Base-by-base conservation (phyloP, 2,888 invertebrate species). In the Drosophila leonis region DNA sequence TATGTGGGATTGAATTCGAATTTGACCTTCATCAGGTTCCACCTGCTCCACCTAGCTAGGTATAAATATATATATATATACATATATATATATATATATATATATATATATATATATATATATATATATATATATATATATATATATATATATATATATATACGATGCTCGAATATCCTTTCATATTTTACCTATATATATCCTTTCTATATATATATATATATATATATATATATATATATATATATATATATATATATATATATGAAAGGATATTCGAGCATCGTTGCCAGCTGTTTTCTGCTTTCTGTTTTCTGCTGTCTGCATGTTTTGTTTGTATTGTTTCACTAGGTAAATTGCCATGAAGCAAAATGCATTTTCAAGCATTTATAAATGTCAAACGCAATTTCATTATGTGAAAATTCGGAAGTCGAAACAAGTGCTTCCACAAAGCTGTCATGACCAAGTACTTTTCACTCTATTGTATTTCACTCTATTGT, bases 281-380 rank as follows among this genome's bases (percentile, higher is more conserved):
- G 2, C 9, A 5, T 41, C 55, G 24, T 12, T 52, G 27, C 8
- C 7, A 15, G 18, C 48, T 29, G 29, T 5, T 27, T 15, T 46
- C 4, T 44, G 12, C 2, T 13, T 4, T 13, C 4, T 13, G 24
- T 15, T 15, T 13, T 15, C 46, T 20, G 42, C 6, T 13, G 13
- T 24, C 44, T 27, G n/a, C 10, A 8, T 27, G n/a, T 31, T 56
- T 7, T 41, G n/a, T n/a, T n/a, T n/a, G n/a, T 20, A 35, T 62
- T 35, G 18, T 18, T 56, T 6, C 15, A 39, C n/a, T 48, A 48
- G 29, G 48, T 48, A 48, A 48, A n/a, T 29, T n/a, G n/a, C 41
- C 10, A 60, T 65, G 67, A 46, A 79, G 70, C 79, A 51, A 77
- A 82, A 82, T 82, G 44, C 51, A 54, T 62, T 75, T 70, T 74